Base-by-base conservation (phyloP, 2,888 invertebrate species). In the Frankliniella fusca region DNA sequence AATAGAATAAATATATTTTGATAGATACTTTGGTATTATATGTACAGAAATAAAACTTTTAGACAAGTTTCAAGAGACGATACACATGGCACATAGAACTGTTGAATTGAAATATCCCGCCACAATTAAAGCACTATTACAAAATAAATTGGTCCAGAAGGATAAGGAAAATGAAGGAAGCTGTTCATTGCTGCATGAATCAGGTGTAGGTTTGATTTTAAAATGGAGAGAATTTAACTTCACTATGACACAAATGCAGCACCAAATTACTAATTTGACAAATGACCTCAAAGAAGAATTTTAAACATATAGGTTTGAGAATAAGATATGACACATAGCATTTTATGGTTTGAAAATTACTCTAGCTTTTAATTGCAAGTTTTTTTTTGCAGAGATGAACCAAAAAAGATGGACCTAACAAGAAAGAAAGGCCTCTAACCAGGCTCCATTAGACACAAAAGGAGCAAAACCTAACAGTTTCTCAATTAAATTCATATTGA, bases 1-100 rank as follows among this genome's bases (percentile, higher is more conserved):
- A 76, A 76, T 76, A 76, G 70, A 76, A 76, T 76, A 76, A 76
- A 76, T 76, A 76, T 76, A 76, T 76, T 76, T 76, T 76, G 70
- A 27, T 0, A 76, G 27, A 76, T 76, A 76, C 70, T 76, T 76
- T 76, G 70, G 70, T 27, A 76, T 10, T 76, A 27, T 61, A 76
- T 76, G 27, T 76, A 76, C 70, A 76, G 5, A 76, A 76, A 76
- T 23, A n/a, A 76, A 76, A 76, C 70, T 11, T 12, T 27, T 12
- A 76, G 2, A 76, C 23, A 76, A 38, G 38, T 27, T 76, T 27
- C 27, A 23, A 23, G 23, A 70, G 23, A 76, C 70, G 27, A 76
- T n/a, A n/a, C n/a, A 23, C 70, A 76, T 76, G 70, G 70, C 70
- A 76, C 70, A 27, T 76, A 76, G 27, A 27, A 27, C 10, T 5